phyloP scores from a whole-genome alignment of 2,113 vertebrate species.

The Clarias macrocephalus region DNA sequence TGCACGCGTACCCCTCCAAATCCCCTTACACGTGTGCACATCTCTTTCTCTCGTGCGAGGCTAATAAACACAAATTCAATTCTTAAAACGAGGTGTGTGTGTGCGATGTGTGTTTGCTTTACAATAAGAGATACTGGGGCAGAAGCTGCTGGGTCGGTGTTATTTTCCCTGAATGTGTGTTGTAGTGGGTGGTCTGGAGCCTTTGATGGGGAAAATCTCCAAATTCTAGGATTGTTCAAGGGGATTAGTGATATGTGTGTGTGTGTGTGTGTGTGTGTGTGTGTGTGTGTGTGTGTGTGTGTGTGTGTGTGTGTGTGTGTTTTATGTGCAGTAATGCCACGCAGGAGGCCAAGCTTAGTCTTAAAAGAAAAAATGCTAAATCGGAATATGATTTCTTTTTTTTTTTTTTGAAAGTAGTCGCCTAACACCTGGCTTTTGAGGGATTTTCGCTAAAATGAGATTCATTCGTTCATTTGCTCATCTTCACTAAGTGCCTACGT shows the following conservation, averaged over 20 bases:
- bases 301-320: background rate
- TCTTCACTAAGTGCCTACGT: background rate
- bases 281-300: constrained; percentile 1
- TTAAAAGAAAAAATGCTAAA: background rate
- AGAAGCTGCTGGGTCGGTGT: constrained; percentile 45
- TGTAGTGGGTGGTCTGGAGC: constrained; percentile 50
- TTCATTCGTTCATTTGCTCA: background rate
- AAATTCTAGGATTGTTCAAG: constrained; percentile 44
- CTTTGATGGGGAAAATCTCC: constrained; percentile 51
- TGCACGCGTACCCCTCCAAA: constrained; percentile 22
- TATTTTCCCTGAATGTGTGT: constrained; percentile 44
- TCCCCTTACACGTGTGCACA: constrained; percentile 3
- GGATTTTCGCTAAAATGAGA: background rate
- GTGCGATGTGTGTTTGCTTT: constrained; percentile 23
- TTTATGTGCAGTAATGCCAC: background rate
- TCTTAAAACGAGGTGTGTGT: background rate
- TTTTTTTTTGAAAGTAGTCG: no score
- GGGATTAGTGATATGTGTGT: constrained; percentile 34
- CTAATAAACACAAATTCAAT: constrained; percentile 12
- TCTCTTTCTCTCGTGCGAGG: background rate
- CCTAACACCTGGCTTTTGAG: background rate
- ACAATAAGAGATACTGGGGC: constrained; percentile 31
- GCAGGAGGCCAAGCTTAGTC: background rate
- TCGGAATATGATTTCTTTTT: background rate
- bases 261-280: constrained; percentile 14